These are phyloP conservation scores for Sebastes dallii DNA, from an alignment of 2,797 vertebrate species.

Conservation along the genomic window DNA sequence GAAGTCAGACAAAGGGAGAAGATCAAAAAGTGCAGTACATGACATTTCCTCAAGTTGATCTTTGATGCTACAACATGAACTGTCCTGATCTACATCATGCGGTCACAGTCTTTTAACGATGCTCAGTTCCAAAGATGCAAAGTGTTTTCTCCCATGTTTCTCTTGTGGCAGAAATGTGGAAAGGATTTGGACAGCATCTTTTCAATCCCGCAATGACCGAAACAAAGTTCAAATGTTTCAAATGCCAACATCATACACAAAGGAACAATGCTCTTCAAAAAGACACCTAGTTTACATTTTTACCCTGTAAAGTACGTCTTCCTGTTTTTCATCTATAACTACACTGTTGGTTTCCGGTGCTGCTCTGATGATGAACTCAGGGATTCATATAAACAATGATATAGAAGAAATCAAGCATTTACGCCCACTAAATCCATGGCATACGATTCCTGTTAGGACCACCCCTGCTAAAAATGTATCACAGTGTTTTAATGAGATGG, in stretches of 20 bases:
- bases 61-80: neutral
- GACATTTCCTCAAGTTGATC: neutral
- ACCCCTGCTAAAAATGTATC: constrained; percentile 34
- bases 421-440: neutral
- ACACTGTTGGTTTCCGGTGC: neutral
- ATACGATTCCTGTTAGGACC: neutral
- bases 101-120: neutral
- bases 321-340: neutral
- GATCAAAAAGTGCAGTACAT: neutral
- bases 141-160: neutral
- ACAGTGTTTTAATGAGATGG: constrained; percentile 39
- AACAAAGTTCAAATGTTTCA: neutral
- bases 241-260: neutral
- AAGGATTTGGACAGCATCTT: neutral
- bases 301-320: neutral
- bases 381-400: neutral
- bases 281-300: neutral
- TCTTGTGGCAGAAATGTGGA: neutral
- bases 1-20: neutral
- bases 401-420: neutral
- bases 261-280: neutral
- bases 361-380: neutral
- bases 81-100: neutral
- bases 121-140: neutral
- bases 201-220: neutral